Evolutionary conservation across 2,888 invertebrate species (phyloP).

Genomic region (Rugalucina vietnamica): DNA sequence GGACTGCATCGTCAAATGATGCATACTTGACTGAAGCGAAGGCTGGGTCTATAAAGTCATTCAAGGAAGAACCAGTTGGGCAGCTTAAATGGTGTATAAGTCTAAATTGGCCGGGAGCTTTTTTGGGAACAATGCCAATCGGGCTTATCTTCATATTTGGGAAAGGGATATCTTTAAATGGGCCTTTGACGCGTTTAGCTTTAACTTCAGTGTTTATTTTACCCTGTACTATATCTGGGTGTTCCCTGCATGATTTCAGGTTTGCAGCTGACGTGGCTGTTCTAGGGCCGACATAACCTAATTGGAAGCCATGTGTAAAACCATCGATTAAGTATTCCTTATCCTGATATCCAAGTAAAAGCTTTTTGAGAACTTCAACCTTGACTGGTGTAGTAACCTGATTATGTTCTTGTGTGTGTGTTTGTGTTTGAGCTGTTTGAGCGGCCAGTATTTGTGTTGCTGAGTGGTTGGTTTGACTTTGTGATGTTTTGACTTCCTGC

Average conservation of each 20-base stretch:
- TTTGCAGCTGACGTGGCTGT: not conserved
- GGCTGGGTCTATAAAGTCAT: constrained; percentile 26
- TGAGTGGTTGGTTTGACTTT: not conserved
- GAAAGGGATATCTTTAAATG: constrained; percentile 30
- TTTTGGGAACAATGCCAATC: constrained; percentile 45
- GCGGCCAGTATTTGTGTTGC: not conserved
- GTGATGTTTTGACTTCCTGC: not conserved
- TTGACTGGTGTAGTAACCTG: not conserved
- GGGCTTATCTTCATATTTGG: constrained; percentile 27
- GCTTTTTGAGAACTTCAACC: not conserved
- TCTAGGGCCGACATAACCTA: constrained; percentile 31
- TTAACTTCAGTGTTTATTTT: constrained; percentile 27
- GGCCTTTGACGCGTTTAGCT: constrained; percentile 21
- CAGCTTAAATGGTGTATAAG: constrained; percentile 42
- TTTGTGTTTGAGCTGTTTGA: not conserved
- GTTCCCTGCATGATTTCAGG: constrained; percentile 25
- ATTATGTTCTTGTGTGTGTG: not conserved
- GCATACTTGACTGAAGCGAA: constrained; percentile 30
- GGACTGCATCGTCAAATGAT: constrained; percentile 35
- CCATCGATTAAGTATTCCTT: not conserved
- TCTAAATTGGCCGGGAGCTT: constrained; percentile 22
- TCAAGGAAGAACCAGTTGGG: constrained; percentile 38
- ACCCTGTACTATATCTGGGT: constrained; percentile 8
- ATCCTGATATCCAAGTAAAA: not conserved
- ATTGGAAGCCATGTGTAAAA: constrained; percentile 15